A percentile compares a stretch with the other conserved stretches of the same genome.
Conservation (phyloP, 2,797 vertebrate genomes). For the Phrynocephalus forsythii region DNA sequence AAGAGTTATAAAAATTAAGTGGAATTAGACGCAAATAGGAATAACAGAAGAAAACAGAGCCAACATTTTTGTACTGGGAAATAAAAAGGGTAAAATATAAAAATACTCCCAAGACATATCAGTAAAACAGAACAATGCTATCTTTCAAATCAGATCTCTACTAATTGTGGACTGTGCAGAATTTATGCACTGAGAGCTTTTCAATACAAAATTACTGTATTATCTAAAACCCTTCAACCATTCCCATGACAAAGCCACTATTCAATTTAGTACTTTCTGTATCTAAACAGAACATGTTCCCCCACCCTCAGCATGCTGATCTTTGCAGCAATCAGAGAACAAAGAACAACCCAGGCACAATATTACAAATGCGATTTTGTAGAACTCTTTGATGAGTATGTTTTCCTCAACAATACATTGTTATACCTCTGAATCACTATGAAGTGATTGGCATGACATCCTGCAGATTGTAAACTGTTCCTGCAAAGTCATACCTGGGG, state of each 20-base stretch:
- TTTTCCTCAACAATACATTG: slow-evolving; percentile 31
- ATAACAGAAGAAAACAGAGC: slow-evolving; percentile 15
- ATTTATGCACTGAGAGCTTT: slow-evolving; percentile 33
- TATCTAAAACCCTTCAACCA: slow-evolving; percentile 26
- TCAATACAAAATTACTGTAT: slow-evolving; percentile 2
- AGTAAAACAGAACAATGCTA: slow-evolving; percentile 4
- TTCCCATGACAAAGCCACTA: slow-evolving; percentile 35
- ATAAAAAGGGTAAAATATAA: not conserved
- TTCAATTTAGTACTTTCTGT: slow-evolving; percentile 56
- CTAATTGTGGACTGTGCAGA: not conserved
- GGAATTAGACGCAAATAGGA: not conserved
- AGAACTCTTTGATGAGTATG: not conserved
- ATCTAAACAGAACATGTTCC: slow-evolving; percentile 51
- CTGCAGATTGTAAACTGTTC: not conserved
- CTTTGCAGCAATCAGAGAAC: slow-evolving; percentile 40
- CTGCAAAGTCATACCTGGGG: not conserved
- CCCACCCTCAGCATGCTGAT: slow-evolving; percentile 32
- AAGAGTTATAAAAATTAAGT: slow-evolving; percentile 22
- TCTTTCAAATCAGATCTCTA: not conserved
- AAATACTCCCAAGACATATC: not conserved
- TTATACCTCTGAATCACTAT: not conserved
- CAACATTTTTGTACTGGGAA: not conserved
- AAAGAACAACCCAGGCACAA: slow-evolving; percentile 41
- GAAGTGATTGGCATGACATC: not conserved
- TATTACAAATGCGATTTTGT: slow-evolving; percentile 26